Evolutionary conservation across 1,140 invertebrate genomes (phyloP).

Genomic region (Anoplophora glabripennis): DNA sequence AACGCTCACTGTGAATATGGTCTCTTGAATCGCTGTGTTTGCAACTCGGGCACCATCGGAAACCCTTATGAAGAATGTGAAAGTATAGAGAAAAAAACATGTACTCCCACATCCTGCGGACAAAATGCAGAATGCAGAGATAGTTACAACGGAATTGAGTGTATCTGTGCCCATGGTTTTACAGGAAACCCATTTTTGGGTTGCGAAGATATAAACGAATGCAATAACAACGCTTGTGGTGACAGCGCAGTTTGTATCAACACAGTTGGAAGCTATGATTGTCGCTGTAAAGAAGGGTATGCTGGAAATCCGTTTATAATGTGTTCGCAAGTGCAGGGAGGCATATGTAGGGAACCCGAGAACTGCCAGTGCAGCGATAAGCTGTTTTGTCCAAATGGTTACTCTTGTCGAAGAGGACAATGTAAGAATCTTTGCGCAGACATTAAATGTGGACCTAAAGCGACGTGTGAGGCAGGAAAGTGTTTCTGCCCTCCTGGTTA

Average conservation of each 20-base stretch:
- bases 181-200: constrained; percentile 82
- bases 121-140: constrained; percentile 74
- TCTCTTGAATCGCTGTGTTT: constrained; percentile 71
- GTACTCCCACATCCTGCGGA: constrained; percentile 71
- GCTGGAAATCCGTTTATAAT: constrained; percentile 82
- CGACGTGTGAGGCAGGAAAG: constrained; percentile 73
- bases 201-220: constrained; percentile 85
- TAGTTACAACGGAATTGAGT: constrained; percentile 70
- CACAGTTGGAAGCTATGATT: constrained; percentile 81
- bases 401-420: constrained; percentile 63
- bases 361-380: constrained; percentile 68
- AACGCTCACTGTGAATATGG: constrained; percentile 88
- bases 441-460: constrained; percentile 75
- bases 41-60: constrained; percentile 76
- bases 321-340: constrained; percentile 66
- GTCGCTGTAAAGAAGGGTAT: constrained; percentile 76
- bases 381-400: constrained; percentile 71
- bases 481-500: constrained; percentile 79
- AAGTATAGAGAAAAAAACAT: constrained; percentile 62
- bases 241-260: constrained; percentile 85
- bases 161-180: constrained; percentile 77
- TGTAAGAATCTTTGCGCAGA: constrained; percentile 73
- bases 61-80: constrained; percentile 84
- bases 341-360: constrained; percentile 64
- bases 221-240: constrained; percentile 76